A percentile compares a stretch with the other conserved stretches of the same genome.
Conservation (phyloP, 2,888 invertebrate species). For the Andrena chrysosceles region DNA sequence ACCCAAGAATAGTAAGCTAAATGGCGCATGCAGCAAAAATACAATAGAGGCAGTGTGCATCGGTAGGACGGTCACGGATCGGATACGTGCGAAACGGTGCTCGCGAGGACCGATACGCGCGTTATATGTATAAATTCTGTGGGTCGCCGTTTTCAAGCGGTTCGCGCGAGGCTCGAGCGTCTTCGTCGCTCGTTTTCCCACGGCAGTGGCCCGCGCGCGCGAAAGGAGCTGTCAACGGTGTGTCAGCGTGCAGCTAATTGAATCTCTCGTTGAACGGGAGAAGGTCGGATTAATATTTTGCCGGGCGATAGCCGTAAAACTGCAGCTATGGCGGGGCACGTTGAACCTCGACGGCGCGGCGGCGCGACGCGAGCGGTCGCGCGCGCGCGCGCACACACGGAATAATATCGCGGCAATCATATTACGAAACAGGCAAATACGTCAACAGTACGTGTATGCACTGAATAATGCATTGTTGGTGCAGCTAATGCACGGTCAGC, state of each 20-base stretch:
- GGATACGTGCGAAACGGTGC: slow-evolving; percentile 82
- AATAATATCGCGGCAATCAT: slow-evolving; percentile 83
- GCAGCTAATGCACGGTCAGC: slow-evolving; percentile 85
- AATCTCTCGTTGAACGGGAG: slow-evolving; percentile 37
- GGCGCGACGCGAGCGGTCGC: too few species aligned
- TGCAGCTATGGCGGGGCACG: slow-evolving; percentile 51
- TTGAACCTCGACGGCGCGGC: slow-evolving; percentile 46
- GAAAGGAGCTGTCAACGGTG: slow-evolving; percentile 9
- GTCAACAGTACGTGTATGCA: slow-evolving; percentile 79
- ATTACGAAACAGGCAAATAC: slow-evolving; percentile 82
- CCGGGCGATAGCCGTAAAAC: slow-evolving; percentile 63
- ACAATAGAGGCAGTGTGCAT: slow-evolving; percentile 74
- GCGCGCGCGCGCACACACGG: slow-evolving; percentile 65
- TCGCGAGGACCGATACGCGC: slow-evolving; percentile 40
- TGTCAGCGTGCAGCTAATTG: slow-evolving; percentile 29
- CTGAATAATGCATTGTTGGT: slow-evolving; percentile 85
- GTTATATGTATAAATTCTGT: slow-evolving; percentile 63
- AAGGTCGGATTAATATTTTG: slow-evolving; percentile 62
- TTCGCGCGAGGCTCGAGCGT: slow-evolving; percentile 36
- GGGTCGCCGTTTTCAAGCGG: slow-evolving; percentile 42
- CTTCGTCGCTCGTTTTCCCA: slow-evolving; percentile 55
- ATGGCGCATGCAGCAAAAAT: slow-evolving; percentile 68
- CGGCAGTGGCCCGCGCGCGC: slow-evolving; percentile 20
- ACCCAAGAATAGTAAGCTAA: slow-evolving; percentile 80
- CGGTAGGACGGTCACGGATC: slow-evolving; percentile 80